Base-by-base conservation (phyloP, 2,888 invertebrate genomes). In the Papilio demoleus region DNA sequence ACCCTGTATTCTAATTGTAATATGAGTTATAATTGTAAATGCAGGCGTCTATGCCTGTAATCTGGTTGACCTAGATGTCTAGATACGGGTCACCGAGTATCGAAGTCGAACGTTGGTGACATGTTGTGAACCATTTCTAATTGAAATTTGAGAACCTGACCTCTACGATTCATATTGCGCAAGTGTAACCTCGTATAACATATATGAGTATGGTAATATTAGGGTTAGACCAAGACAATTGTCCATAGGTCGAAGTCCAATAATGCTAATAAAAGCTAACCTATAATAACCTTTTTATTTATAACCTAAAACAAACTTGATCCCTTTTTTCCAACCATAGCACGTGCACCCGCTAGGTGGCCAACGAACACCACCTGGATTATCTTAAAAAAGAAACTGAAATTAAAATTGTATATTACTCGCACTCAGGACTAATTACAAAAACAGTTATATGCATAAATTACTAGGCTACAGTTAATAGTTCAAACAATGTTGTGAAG, bases 61-160 rank as follows among this genome's bases (percentile, higher is more conserved):
- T 81, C 85, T 83, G 85, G 79, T 83, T 90, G 90, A 91, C 91
- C 91, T 79, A 90, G 80, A 89, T 91, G 78, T 78, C 75, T 71
- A 78, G 82, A 81, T 82, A 85, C 85, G 81, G 91, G 90, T 90
- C 90, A 86, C 76, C 77, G 86, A 72, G 73, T 79, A 72, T 71
- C 63, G 65, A 63, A 67, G 69, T 65, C 70, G 68, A 70, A 70
- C 70, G 72, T 67, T 72, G 77, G 75, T 76, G 79, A 79, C 81
- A 83, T 81, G 71, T 76, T 76, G 74, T 79, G 76, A 79, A 78
- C 78, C 80, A 80, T 79, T 82, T 81, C 80, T 81, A 81, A 84
- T 86, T 85, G 78, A 81, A 81, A 82, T 79, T 83, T 83, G 79
- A 76, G 17, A 77, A 79, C 70, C 68, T 34, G 38, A 31, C 22